Base-by-base conservation (phyloP, 2,797 vertebrate species). In the Pyrocephalus nanus region DNA sequence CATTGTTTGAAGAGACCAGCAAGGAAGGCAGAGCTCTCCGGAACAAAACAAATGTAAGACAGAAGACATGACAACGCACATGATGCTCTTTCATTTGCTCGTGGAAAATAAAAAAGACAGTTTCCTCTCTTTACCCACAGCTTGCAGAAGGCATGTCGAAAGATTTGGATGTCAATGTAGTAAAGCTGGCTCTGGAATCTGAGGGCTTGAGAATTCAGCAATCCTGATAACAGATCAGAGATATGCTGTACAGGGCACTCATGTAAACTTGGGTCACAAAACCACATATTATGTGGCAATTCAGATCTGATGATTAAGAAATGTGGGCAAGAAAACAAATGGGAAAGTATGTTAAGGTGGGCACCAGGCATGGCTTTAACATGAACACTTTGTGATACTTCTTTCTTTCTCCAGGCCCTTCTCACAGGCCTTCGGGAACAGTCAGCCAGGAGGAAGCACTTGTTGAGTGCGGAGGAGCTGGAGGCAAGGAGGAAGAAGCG, bases 41-140 rank as follows among this genome's bases (percentile, higher is more conserved):
- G 67, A 98, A 98, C 92, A 99, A 98, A 98, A 92, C 98, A 69
- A 98, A 95, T 2, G 99, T 99, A 97, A 98, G 98, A 86, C 62
- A 69, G 53, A 80, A 78, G 75, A 64, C 40, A 16, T 55, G 84
- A 47, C 16, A 42, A 80, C 65, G 29, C 51, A n/a, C 30, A 32
- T 2, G 48, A 58, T 83, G 22, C 26, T 85, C 26, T 83, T 83
- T 61, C 62, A 66, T 83, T 82, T 90, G 25, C 64, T 71, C 61
- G 50, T 77, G 55, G 71, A 67, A 85, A 80, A 76, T 17, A 8
- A 87, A 72, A 50, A 60, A 73, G 47, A 72, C 55, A 23, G 53
- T 79, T 89, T 85, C 71, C 27, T 75, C 13, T 76, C 42, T 76
- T 64, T 76, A 70, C 25, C 38, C 79, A 23, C 17, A 70, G 20